Evolutionary conservation across 2,797 vertebrate genomes (phyloP), one percentile per base, ranked within the genome.

Genomic region (Cossypha caffra): DNA sequence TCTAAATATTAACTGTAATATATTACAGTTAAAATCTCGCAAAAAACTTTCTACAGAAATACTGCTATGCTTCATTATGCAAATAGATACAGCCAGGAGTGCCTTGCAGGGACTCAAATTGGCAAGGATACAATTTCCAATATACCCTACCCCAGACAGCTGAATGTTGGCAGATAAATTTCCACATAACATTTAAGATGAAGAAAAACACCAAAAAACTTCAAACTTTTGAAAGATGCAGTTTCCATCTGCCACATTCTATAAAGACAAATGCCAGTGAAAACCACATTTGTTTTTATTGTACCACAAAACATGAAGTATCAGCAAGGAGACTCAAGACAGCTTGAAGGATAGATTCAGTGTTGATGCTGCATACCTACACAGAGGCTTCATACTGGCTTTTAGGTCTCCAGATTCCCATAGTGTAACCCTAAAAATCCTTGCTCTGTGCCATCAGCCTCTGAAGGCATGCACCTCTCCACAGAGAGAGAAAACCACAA

Each of bases 101-200:
- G 84, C 95, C 96, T 94, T 86, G 45, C 47, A 97, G 93, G 87
- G 67, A 94, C 95, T 90, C 88, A 89, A 95, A 93, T 91, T 95
- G 96, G 76, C 93, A 96, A 64, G 72, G 88, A 93, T 76, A 97
- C 73, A 79, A 85, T 76, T 97, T 96, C 76, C 77, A 90, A 91
- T 96, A 93, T 86, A 92, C 50, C 72, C 96, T 75, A 61, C 86
- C 86, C 90, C 55, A 96, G 76, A 90, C 45, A 95, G 82, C 73
- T 92, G 62, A 93, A 96, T 75, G 88, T 88, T 94, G 92, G 81
- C 84, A 97, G 88, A 75, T 95, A 91, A 95, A 97, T 95, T 97
- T 90, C 96, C 96, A 96, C 71, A 94, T 69, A 95, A 91, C 72
- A 88, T 79, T 96, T 90, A 90, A 58, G 90, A 96, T 26, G 86